phyloP scores from a whole-genome alignment of 2,113 vertebrate genomes.

The Sander lucioperca region DNA sequence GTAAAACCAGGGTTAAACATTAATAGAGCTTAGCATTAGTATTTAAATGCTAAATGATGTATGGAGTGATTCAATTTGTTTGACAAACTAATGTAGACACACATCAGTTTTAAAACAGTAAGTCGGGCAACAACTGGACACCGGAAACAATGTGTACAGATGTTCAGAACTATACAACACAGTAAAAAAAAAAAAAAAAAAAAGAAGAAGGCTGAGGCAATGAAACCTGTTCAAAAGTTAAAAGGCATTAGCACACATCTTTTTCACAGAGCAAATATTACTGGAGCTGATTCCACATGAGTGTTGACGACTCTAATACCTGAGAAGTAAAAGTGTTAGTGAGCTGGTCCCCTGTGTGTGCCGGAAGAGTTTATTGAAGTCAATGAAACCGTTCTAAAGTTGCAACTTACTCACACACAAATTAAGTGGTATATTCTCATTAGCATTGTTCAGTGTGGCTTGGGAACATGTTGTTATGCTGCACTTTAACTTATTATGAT shows the following conservation, averaged over 20 bases:
- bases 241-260: conserved; percentile 10
- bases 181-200: background rate
- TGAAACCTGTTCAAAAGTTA: conserved; percentile 31
- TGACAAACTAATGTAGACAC: background rate
- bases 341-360: conserved; percentile 12
- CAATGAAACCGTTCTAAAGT: conserved; percentile 1
- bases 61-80: background rate
- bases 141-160: background rate
- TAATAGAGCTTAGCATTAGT: conserved; percentile 29
- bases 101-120: background rate
- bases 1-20: conserved; percentile 36
- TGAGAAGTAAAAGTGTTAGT: conserved; percentile 52
- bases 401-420: background rate
- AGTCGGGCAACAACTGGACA: background rate
- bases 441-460: background rate
- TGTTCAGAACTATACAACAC: background rate
- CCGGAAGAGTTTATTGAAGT: conserved; percentile 15
- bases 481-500: background rate
- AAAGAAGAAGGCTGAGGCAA: background rate
- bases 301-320: conserved; percentile 19
- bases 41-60: conserved; percentile 2
- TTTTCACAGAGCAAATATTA: background rate
- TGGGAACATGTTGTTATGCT: conserved; percentile 28
- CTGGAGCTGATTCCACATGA: conserved; percentile 16
- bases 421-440: background rate